Evolutionary conservation across 2,888 invertebrate genomes (phyloP), one percentile per base, ranked within the genome.

Genomic region (Automeris io): DNA sequence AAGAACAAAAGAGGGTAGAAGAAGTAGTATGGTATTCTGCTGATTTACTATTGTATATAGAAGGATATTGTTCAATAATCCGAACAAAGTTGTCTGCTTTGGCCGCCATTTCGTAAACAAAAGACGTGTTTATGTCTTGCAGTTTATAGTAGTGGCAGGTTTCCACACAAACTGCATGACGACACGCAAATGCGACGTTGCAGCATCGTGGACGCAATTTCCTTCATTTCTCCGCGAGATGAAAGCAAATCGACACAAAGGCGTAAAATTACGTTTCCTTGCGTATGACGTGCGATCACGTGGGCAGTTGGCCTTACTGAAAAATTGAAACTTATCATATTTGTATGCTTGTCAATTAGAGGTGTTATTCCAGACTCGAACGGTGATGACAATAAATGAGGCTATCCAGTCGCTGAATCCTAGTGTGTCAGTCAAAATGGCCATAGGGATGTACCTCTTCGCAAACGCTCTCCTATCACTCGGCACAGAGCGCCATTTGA

Each of bases 361-460:
- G 23, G 34, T 31, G 32, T 36, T 43, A 47, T 47, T 35, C 53
- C 43, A 92, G 91, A 93, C 92, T n/a, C 88, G 90, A 56, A 88
- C 89, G 51, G 74, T 94, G 68, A 92, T 94, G 92, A 89, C 91
- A 6, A 88, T 93, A 41, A 93, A 94, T 62, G 93, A 93, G 67
- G 93, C 93, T 0, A 78, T 92, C 18, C 91, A 91, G 54, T 88
- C 90, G 11, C 74, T 91, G 21, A 92, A 91, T 58, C 92, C 93
- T 0, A 91, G 91, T 51, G 88, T 94, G 3, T 93, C 93, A 0
- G 91, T 94, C 1, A 94, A 94, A 70, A 91, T 93, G 66, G 94
- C 92, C 0, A 81, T 94, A 11, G 93, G 94, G 1, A 90, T 93
- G 43, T 91, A 92, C 46, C 73, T 94, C 13, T 92, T 93, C 57